Percentiles rank a stretch among this genome's conserved stretches.
These are phyloP conservation scores for Thaumetopoea pityocampa DNA, from an alignment of 1,140 invertebrate genomes.

Conservation along the genomic window DNA sequence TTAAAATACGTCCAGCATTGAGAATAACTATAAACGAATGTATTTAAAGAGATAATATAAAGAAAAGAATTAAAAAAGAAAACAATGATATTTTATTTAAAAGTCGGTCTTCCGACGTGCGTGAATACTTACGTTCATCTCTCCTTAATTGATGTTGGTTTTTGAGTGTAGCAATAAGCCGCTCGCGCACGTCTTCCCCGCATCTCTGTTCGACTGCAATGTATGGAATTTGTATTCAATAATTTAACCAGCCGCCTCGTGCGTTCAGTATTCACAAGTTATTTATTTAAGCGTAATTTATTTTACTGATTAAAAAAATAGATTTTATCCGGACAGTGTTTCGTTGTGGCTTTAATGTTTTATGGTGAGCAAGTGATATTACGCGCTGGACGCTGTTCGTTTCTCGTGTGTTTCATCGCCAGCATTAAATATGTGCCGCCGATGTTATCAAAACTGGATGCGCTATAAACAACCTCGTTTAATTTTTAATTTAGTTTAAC, in stretches of 20 bases:
- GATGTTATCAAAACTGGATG: too few relatives aligned
- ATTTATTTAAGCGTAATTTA: conserved; percentile 35
- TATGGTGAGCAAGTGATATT: conserved; percentile 19
- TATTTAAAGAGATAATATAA: too few relatives aligned
- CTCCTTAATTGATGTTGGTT: conserved; percentile 63
- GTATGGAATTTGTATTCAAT: conserved; percentile 70
- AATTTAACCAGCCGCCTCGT: conserved; percentile 49
- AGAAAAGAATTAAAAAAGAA: too few relatives aligned
- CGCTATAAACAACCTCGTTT: too few relatives aligned
- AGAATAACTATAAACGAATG: too few relatives aligned
- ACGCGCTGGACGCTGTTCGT: conserved; percentile 4
- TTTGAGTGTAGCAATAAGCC: conserved; percentile 58
- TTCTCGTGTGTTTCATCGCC: too few relatives aligned
- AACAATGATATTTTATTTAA: not conserved
- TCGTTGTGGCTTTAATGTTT: conserved; percentile 14
- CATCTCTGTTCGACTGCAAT: conserved; percentile 50
- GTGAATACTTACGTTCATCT: conserved; percentile 39
- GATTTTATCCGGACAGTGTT: conserved; percentile 15
- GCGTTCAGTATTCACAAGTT: conserved; percentile 31
- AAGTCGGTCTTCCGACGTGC: conserved; percentile 7
- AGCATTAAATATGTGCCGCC: too few relatives aligned
- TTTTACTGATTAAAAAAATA: conserved; percentile 26
- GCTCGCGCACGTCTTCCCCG: conserved; percentile 42
- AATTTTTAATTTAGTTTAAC: too few relatives aligned
- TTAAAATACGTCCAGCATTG: too few relatives aligned